phyloP scores from a whole-genome alignment of 1,140 invertebrate genomes.

The Limonius californicus region DNA sequence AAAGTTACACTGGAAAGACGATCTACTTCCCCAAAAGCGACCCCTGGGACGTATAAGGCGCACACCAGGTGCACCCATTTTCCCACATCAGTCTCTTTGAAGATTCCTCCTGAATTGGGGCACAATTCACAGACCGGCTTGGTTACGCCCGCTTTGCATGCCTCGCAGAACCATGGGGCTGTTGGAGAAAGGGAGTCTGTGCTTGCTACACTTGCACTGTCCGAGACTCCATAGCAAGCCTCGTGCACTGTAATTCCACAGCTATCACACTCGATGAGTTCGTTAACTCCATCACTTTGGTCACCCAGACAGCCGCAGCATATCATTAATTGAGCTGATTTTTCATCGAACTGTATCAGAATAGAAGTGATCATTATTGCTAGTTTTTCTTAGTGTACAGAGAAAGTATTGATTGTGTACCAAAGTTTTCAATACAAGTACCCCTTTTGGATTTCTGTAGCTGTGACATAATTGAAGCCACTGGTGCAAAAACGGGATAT shows the following conservation, averaged over 20 bases:
- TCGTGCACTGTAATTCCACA: conserved; percentile 96
- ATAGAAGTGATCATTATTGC: too few species aligned
- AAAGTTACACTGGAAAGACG: conserved; percentile 80
- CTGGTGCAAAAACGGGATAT: too few species aligned
- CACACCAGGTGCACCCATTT: conserved; percentile 98
- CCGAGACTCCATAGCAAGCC: conserved; percentile 95
- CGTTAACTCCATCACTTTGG: conserved; percentile 87
- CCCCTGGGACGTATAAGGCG: conserved; percentile 93
- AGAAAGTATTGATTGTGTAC: too few species aligned
- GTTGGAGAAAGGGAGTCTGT: conserved; percentile 89
- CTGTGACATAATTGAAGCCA: too few species aligned
- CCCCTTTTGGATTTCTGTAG: too few species aligned
- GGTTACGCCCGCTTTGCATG: conserved; percentile 86
- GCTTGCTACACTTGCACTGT: conserved; percentile 84
- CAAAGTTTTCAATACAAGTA: too few species aligned
- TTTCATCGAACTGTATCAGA: conserved; percentile 41
- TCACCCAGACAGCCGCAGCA: conserved; percentile 93
- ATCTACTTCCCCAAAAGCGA: conserved; percentile 94
- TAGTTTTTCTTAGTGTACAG: neutral
- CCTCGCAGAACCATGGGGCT: conserved; percentile 97
- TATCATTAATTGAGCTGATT: conserved; percentile 59
- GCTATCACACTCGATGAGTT: conserved; percentile 95
- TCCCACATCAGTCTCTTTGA: conserved; percentile 93
- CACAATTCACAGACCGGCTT: conserved; percentile 86
- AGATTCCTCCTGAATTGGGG: conserved; percentile 87